Evolutionary conservation across 2,113 vertebrate genomes (phyloP), one percentile per base, ranked within the genome.

Genomic region (Siniperca chuatsi): DNA sequence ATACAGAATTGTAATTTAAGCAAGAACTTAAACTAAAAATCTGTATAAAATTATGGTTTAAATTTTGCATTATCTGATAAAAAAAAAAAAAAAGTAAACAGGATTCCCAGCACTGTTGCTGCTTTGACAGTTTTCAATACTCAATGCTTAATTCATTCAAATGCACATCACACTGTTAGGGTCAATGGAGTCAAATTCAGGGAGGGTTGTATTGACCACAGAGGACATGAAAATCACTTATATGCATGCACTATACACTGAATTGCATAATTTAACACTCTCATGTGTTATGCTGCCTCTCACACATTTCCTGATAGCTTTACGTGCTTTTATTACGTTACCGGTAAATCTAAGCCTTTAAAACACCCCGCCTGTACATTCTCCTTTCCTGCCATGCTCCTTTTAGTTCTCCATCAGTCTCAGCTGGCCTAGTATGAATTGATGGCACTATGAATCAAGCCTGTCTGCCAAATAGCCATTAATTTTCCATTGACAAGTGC

Each of bases 391-490:
- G 9, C 58, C 42, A 46, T 52, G 35, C 61, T 29, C 60, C 76
- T 79, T 72, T 57, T 55, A 67, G 21, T 52, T 40, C 68, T 83
- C 66, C 75, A 86, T 79, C 82, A 68, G 68, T 77, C 55, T 88
- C 72, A 15, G 48, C 46, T 44, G 37, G 64, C 78, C 8, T 25
- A 12, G 20, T 48, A 65, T 83, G 83, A 83, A 64, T 46, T 67
- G 66, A 78, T 50, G 48, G 46, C 64, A 82, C 82, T 64, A 81
- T 83, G 58, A 79, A 84, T 89, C 68, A 55, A 0, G 54, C 48
- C 77, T 37, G 52, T 70, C 69, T 83, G 82, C 66, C 75, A 92
- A 67, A 82, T 46, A 81, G 44, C 75, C 81, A 80, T 90, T 89
- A 2, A 79, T 75, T 85, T 87, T 87, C 79, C 82, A 82, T 25